Base-by-base conservation (phyloP, 2,113 vertebrate genomes). In the Willisornis vidua region DNA sequence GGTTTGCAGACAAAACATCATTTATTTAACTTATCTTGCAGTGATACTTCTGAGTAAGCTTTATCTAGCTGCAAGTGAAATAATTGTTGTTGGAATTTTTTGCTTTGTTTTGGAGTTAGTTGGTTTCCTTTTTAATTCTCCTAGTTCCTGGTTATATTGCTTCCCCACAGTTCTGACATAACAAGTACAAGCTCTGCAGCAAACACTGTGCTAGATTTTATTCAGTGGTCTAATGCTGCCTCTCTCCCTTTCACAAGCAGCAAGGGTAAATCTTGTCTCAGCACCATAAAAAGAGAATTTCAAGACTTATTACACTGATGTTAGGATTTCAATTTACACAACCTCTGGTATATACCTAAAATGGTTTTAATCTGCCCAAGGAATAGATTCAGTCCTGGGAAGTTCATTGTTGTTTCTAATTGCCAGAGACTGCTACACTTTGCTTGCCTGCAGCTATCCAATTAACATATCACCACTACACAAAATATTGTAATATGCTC, bases 401-500 rank as follows among this genome's bases (percentile, higher is more conserved):
- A 97, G 91, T 91, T 90, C 94, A 95, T 94, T 97, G 97, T 97
- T 97, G 77, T 95, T 97, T 96, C 90, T 98, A 98, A 98, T 98
- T 98, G 97, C 97, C 98, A 98, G 92, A 14, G 90, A 98, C 97
- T 96, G 97, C 77, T 96, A 96, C 95, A 97, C 62, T 97, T 93
- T 90, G 88, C 91, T 98, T 96, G 98, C 98, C 98, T 96, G 97
- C 82, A 98, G 98, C 97, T 92, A 98, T 98, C 73, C 95, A 97
- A 97, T 98, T 98, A 98, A 96, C 97, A 95, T 94, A 98, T 83
- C 96, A 78, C 75, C 92, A 95, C 96, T 97, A 94, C 95, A 97
- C 89, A 91, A 98, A 97, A 97, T 93, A 94, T 49, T 94, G 62
- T 92, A 97, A 97, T 94, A 93, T 93, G 94, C 70, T 95, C 54